Conservation (phyloP, 1,140 invertebrate genomes). For the Nasonia vitripennis region DNA sequence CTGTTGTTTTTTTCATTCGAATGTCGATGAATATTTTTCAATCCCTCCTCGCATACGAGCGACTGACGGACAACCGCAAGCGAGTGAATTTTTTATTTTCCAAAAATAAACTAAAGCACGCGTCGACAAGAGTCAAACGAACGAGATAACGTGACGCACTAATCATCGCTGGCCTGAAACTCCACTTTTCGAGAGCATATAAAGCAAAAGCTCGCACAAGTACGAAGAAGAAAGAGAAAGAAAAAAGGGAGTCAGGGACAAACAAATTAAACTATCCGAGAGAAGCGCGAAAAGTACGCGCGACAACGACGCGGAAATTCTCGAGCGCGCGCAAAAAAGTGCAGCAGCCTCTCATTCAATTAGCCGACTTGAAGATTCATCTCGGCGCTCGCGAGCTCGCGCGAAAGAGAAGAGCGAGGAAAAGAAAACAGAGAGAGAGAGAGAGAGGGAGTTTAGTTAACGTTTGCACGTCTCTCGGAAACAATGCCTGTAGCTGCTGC, state of each 20-base stretch:
- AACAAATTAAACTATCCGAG: constrained; percentile 15
- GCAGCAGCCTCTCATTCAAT: constrained; percentile 36
- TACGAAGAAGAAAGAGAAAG: background rate
- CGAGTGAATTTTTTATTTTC: too few relatives aligned
- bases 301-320: background rate
- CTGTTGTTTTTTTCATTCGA: background rate
- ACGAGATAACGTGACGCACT: too few relatives aligned
- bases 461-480: constrained; percentile 38
- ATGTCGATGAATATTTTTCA: background rate
- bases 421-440: background rate
- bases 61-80: too few relatives aligned
- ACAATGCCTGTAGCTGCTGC: constrained; percentile 32
- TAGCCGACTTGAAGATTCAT: constrained; percentile 35
- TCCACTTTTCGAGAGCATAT: too few relatives aligned
- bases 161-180: too few relatives aligned
- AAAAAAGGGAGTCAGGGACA: too few relatives aligned
- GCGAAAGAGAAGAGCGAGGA: background rate
- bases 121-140: too few relatives aligned
- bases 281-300: background rate
- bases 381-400: background rate
- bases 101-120: too few relatives aligned
- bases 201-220: too few relatives aligned
- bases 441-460: constrained; percentile 31
- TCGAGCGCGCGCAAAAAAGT: constrained; percentile 7
- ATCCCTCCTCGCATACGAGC: too few relatives aligned